These are phyloP conservation scores for Achatina immaculata DNA, from an alignment of 1,140 invertebrate species.

Conservation along the genomic window DNA sequence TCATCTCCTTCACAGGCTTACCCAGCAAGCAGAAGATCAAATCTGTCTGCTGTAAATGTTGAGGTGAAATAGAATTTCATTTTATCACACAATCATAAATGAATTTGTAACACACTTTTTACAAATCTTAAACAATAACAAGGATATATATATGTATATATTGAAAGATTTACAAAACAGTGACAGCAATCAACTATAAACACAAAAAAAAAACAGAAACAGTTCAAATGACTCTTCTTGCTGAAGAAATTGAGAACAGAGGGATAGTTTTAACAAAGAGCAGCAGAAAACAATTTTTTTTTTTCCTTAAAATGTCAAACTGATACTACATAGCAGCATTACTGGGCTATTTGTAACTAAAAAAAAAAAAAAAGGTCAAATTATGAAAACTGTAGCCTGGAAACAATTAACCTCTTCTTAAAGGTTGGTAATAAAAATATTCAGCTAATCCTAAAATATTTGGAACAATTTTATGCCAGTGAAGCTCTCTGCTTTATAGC, in stretches of 20 bases:
- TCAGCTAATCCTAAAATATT: no score
- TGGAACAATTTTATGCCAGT: no score
- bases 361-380: neutral
- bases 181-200: neutral
- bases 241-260: neutral
- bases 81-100: conserved; percentile 25
- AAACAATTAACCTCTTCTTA: no score
- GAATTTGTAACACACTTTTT: conserved; percentile 3
- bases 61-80: conserved; percentile 30
- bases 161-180: neutral
- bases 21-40: no score
- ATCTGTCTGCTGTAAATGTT: no score
- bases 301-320: no score
- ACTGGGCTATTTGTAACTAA: neutral
- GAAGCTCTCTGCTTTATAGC: no score
- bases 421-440: no score
- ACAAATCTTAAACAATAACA: conserved; percentile 10
- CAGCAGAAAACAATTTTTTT: neutral
- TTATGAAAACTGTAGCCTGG: no score
- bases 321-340: no score
- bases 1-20: no score
- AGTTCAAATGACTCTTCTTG: no score
- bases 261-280: neutral
- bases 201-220: neutral
- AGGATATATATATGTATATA: conserved; percentile 3